Conservation (phyloP, 1,140 invertebrate species). For the Aricia agestis region DNA sequence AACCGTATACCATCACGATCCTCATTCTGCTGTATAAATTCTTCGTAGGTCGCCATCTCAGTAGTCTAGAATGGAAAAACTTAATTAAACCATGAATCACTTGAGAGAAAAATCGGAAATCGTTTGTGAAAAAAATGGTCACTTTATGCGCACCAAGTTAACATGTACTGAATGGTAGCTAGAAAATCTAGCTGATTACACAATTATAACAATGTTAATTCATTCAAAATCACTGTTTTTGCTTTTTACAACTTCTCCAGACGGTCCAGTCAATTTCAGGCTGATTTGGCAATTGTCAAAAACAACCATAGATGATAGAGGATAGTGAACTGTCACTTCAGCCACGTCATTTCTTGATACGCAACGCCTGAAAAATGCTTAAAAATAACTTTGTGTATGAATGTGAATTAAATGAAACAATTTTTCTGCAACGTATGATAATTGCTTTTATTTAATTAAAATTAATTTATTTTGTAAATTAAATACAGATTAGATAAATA, state of each 20-base stretch:
- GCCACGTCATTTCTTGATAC: constrained; percentile 74
- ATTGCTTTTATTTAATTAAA: too few relatives aligned
- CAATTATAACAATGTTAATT: constrained; percentile 12
- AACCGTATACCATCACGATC: constrained; percentile 97
- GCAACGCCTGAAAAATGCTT: constrained; percentile 32
- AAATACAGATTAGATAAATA: constrained; percentile 6
- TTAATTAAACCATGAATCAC: constrained; percentile 21
- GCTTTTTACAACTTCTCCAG: constrained; percentile 21
- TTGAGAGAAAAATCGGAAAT: background rate
- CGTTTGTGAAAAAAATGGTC: background rate
- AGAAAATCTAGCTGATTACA: constrained; percentile 22
- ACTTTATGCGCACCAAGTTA: constrained; percentile 45
- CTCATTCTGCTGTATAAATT: constrained; percentile 98
- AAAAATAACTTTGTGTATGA: too few relatives aligned
- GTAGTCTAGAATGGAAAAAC: constrained; percentile 47
- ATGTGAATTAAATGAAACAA: too few relatives aligned
- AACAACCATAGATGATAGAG: constrained; percentile 53
- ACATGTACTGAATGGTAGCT: constrained; percentile 28
- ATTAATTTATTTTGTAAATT: background rate
- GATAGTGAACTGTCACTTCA: constrained; percentile 57
- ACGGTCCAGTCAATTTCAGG: constrained; percentile 41
- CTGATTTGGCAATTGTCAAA: constrained; percentile 73
- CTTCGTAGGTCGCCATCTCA: constrained; percentile 91
- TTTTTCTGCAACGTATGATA: too few relatives aligned
- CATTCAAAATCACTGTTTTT: constrained; percentile 19